Percentiles rank a stretch among this genome's conserved stretches.
Evolutionary conservation across 2,888 invertebrate species (phyloP).

Genomic region (Lathronympha strigana): DNA sequence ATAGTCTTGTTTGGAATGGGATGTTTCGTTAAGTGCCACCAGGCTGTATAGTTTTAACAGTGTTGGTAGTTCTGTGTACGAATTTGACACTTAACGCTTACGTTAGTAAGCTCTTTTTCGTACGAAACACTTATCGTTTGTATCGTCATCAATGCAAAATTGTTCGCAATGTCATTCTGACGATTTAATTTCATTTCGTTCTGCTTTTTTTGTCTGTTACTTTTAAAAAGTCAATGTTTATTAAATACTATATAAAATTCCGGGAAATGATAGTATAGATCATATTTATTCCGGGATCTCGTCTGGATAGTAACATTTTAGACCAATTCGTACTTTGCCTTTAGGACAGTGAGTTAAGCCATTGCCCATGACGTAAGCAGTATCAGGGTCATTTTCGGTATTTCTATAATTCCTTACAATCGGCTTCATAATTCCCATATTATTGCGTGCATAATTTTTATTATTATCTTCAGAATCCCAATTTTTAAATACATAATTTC

Average conservation of each 20-base stretch:
- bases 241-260: background rate
- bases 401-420: slow-evolving; percentile 2
- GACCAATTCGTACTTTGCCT: background rate
- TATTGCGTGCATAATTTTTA: slow-evolving; percentile 5
- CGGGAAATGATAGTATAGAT: background rate
- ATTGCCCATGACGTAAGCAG: background rate
- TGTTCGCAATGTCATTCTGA: too few relatives aligned
- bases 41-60: too few relatives aligned
- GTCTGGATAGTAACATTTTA: background rate
- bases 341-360: background rate
- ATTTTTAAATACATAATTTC: background rate
- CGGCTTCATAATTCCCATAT: slow-evolving; percentile 1
- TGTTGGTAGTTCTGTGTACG: too few relatives aligned
- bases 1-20: too few relatives aligned
- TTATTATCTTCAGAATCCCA: slow-evolving; percentile 2
- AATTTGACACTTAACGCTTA: too few relatives aligned
- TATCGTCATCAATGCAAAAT: too few relatives aligned
- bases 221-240: too few relatives aligned
- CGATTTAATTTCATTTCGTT: too few relatives aligned
- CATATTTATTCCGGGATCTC: background rate
- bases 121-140: too few relatives aligned
- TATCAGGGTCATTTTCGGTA: background rate
- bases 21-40: too few relatives aligned
- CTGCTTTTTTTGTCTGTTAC: too few relatives aligned
- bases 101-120: too few relatives aligned